These are phyloP conservation scores for Brachyrhaphis roseni DNA, from an alignment of 2,797 vertebrate species.

Conservation along the genomic window DNA sequence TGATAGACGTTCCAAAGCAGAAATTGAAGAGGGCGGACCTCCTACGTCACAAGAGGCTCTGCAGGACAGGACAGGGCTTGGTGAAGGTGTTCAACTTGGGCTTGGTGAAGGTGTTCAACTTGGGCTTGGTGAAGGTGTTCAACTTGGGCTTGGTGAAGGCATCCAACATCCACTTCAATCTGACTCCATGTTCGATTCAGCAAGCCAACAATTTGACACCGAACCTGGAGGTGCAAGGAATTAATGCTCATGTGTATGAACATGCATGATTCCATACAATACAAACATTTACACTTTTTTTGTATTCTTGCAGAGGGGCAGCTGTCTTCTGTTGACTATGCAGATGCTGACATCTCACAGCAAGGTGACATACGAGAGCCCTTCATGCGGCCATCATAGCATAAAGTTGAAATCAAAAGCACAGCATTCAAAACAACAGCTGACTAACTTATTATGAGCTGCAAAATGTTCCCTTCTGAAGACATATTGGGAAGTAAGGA, in stretches of 20 bases:
- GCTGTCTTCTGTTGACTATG: not conserved
- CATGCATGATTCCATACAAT: not conserved
- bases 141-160: not conserved
- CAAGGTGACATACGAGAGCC: conserved; percentile 2
- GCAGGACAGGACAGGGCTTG: not conserved
- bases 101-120: not conserved
- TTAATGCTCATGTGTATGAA: not conserved
- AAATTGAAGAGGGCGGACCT: not conserved
- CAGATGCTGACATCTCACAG: not conserved
- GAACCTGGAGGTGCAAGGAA: conserved; percentile 4
- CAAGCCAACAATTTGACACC: not conserved
- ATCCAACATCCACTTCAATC: not conserved
- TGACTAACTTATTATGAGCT: not conserved
- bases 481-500: not conserved
- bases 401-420: not conserved
- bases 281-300: not conserved
- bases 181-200: not conserved
- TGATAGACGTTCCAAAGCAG: conserved; percentile 4
- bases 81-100: not conserved
- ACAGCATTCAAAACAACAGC: not conserved
- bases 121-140: too few species aligned
- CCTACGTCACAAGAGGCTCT: not conserved
- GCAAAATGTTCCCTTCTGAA: not conserved
- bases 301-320: not conserved
- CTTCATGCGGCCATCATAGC: not conserved